Evolutionary conservation across 2,113 vertebrate species (phyloP).

Genomic region (Channa maculata): DNA sequence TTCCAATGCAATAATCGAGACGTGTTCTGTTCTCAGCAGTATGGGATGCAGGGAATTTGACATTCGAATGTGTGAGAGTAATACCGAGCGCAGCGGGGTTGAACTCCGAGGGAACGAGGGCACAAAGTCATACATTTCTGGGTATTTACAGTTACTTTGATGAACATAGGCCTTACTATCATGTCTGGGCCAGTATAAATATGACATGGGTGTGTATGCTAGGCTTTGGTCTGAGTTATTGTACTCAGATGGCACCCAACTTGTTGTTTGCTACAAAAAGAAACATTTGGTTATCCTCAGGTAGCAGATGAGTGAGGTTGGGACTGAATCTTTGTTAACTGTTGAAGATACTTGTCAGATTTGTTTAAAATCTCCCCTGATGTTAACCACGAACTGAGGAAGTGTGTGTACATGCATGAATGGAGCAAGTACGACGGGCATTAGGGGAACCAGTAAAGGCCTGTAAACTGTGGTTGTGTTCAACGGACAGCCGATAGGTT

Average conservation of each 20-base stretch:
- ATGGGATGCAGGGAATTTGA: not conserved
- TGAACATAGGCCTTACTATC: conserved; percentile 37
- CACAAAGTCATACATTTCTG: conserved; percentile 5
- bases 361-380: not conserved
- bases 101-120: conserved; percentile 6
- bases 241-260: conserved; percentile 45
- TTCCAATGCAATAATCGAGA: conserved; percentile 27
- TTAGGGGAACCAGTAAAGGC: too few relatives aligned
- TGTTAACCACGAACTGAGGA: too few relatives aligned
- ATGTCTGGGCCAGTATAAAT: conserved; percentile 46
- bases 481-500: too few relatives aligned
- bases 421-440: too few relatives aligned
- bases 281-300: conserved; percentile 68
- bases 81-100: not conserved
- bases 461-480: too few relatives aligned
- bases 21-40: conserved; percentile 6
- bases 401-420: too few relatives aligned
- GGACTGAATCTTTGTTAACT: conserved; percentile 12
- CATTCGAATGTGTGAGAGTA: not conserved
- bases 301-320: conserved; percentile 51
- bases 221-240: conserved; percentile 43
- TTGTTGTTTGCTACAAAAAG: conserved; percentile 35
- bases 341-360: not conserved
- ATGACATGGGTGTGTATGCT: conserved; percentile 52
- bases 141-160: conserved; percentile 32